Evolutionary conservation across 2,888 invertebrate species (phyloP).

Genomic region (Scaeva pyrastri): DNA sequence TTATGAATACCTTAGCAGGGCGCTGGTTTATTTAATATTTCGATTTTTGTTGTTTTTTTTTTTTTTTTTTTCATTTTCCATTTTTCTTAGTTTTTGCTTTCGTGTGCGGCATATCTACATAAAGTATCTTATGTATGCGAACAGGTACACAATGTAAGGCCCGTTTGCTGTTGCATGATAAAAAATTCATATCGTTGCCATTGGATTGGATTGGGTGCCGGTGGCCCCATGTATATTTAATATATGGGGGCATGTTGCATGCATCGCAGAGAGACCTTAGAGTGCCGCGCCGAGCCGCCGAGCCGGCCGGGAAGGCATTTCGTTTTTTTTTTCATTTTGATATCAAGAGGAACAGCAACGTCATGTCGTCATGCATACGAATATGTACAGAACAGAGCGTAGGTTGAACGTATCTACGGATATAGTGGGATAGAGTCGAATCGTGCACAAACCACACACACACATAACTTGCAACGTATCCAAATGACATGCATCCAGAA

Average conservation of each 20-base stretch:
- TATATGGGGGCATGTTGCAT: slow-evolving; percentile 52
- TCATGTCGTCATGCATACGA: slow-evolving; percentile 74
- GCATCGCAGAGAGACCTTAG: slow-evolving; percentile 27
- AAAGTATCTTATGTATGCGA: slow-evolving; percentile 69
- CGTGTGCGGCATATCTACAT: slow-evolving; percentile 39
- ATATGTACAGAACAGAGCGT: slow-evolving; percentile 60
- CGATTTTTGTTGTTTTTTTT: slow-evolving; percentile 12
- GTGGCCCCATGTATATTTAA: slow-evolving; percentile 61
- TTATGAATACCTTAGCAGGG: slow-evolving; percentile 70
- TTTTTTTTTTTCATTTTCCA: slow-evolving; percentile 5
- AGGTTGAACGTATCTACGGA: slow-evolving; percentile 52
- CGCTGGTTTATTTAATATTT: slow-evolving; percentile 25
- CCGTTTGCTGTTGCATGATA: slow-evolving; percentile 72
- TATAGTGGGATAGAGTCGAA: slow-evolving; percentile 32
- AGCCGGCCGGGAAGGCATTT: slow-evolving; percentile 32
- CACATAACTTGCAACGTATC: slow-evolving; percentile 47
- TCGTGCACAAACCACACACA: slow-evolving; percentile 41
- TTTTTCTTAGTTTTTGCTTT: slow-evolving; percentile 1
- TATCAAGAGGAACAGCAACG: slow-evolving; percentile 52
- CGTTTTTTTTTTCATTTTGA: slow-evolving; percentile 8
- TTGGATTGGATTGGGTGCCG: slow-evolving; percentile 73
- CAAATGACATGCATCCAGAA: slow-evolving; percentile 71
- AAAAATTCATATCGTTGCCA: slow-evolving; percentile 72
- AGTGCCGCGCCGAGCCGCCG: slow-evolving; percentile 14
- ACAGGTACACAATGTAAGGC: slow-evolving; percentile 67